Evolutionary conservation across 2,888 invertebrate genomes (phyloP), one percentile per base, ranked within the genome.

Genomic region (Saturnia japonica): DNA sequence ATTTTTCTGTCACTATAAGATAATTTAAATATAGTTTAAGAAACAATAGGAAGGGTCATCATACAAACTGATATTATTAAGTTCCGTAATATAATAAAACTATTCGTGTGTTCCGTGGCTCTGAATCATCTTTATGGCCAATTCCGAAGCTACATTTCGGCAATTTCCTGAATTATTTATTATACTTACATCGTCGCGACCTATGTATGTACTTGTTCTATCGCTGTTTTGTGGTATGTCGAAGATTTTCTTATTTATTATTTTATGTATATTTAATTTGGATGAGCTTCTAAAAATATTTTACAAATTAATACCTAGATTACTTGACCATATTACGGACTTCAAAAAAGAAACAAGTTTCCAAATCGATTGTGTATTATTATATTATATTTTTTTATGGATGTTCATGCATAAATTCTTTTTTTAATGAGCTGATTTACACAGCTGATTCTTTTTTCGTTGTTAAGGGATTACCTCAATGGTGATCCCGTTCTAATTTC

Each of bases 101-200:
- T 90, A 90, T 91, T 86, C 89, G 86, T 88, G 75, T 85, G 85
- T 85, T 80, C 83, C 80, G 78, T 72, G 76, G 78, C 79, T 69
- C 83, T 91, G 85, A 85, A 90, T 92, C 92, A 91, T 89, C 82
- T 91, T 92, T 91, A 92, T 92, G 86, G 91, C 78, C 91, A 85
- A 91, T 92, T 92, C 81, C 85, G 83, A 75, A 78, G 85, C 82
- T 85, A 85, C 83, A 90, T 91, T 91, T 91, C 89, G 88, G 90
- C 91, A 86, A 90, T 89, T 87, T 82, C 74, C 80, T 89, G 87
- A 90, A 85, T 89, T 91, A 91, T 88, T 54, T 60, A 28, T 60
- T 77, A 83, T 79, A 71, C 77, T 51, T 71, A 68, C 71, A 22
- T 64, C 62, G 62, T 62, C 64, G 71, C 64, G 40, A 47, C 51